Evolutionary conservation across 2,113 vertebrate species (phyloP).

Genomic region (Synodontis membranacea): DNA sequence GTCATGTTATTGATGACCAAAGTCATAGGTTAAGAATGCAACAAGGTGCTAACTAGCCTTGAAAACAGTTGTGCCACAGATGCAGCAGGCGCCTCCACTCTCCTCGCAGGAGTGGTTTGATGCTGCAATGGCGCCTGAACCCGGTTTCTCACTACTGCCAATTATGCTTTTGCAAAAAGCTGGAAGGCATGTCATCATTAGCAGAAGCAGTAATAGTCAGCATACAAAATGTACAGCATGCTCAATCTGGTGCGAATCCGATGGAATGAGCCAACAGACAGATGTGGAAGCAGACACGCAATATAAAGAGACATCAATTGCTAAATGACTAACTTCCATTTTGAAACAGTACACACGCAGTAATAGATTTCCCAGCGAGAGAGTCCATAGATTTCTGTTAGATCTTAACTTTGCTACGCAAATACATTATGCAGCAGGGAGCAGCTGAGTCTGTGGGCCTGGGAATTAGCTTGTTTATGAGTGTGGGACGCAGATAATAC

Average conservation of each 20-base stretch:
- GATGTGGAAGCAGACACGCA: conserved; percentile 4
- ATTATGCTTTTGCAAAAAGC: conserved; percentile 29
- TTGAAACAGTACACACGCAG: conserved; percentile 4
- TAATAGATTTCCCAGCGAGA: conserved; percentile 30
- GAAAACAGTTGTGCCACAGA: background rate
- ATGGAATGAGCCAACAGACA: conserved; percentile 8
- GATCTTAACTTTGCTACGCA: conserved; percentile 35
- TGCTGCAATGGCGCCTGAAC: background rate
- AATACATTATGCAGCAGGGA: conserved; percentile 34
- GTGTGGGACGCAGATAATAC: conserved; percentile 30
- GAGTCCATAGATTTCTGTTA: background rate
- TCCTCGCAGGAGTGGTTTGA: background rate
- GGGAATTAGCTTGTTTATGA: conserved; percentile 47
- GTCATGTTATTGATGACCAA: background rate
- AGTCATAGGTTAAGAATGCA: background rate
- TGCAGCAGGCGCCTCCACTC: background rate
- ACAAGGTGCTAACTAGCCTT: background rate
- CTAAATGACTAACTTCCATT: conserved; percentile 21
- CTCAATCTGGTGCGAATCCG: background rate
- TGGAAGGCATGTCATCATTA: conserved; percentile 24
- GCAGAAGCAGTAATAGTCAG: conserved; percentile 1
- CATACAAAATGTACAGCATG: background rate
- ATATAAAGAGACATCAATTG: conserved; percentile 30
- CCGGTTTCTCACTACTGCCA: conserved; percentile 6
- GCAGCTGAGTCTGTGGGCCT: conserved; percentile 31